Evolutionary conservation across 2,113 vertebrate genomes (phyloP).

Genomic region (Oenanthe melanoleuca): DNA sequence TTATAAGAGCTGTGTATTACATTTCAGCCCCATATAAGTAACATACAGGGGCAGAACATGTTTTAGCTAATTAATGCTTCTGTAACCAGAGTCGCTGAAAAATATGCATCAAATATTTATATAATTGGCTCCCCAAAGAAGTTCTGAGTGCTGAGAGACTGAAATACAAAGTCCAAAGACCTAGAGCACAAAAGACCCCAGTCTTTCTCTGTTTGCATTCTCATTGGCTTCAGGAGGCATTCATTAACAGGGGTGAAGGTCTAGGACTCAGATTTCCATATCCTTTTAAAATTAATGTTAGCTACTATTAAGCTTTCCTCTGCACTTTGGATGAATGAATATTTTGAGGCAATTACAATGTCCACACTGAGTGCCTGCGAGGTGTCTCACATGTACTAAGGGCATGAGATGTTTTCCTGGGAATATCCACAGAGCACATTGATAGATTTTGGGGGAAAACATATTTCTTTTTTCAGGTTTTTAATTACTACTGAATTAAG

Average conservation of each 20-base stretch:
- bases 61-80: slow-evolving; percentile 51
- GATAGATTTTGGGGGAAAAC: not conserved
- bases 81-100: slow-evolving; percentile 15
- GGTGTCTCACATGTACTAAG: not conserved
- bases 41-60: not conserved
- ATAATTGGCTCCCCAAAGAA: not conserved
- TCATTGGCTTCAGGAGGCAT: not conserved
- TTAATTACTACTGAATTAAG: not conserved
- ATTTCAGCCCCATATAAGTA: slow-evolving; percentile 42
- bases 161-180: not conserved
- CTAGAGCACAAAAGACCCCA: not conserved
- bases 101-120: slow-evolving; percentile 58
- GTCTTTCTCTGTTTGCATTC: not conserved
- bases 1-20: slow-evolving; percentile 16
- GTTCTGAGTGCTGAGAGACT: not conserved
- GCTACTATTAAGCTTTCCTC: not conserved
- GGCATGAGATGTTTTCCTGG: not conserved
- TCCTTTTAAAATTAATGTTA: not conserved
- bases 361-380: not conserved
- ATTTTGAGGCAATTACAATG: not conserved
- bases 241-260: not conserved
- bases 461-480: not conserved
- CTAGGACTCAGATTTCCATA: not conserved
- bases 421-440: not conserved
- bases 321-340: not conserved